Conservation (phyloP, 2,888 invertebrate species). For the Polyommatus iphigenia region DNA sequence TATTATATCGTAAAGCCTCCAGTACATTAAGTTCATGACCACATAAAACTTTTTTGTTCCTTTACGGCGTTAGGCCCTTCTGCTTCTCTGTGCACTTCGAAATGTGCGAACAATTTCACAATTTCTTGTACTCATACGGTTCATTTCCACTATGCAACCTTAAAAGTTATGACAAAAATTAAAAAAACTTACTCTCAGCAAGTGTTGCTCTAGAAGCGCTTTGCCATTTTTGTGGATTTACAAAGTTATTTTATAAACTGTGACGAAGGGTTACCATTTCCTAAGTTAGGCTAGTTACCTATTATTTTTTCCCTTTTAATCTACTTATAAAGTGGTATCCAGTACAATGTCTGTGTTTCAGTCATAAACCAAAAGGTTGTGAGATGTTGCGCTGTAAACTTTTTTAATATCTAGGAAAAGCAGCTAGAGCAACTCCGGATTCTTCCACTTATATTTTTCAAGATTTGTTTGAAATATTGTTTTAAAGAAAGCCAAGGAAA, state of each 20-base stretch:
- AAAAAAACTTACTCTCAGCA: neutral
- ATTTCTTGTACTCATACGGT: neutral
- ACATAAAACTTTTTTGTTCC: slow-evolving; percentile 20
- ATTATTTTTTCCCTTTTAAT: neutral
- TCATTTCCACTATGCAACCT: neutral
- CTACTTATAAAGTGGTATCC: neutral
- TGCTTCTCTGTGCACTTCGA: neutral
- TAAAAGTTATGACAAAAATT: neutral
- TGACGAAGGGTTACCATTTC: too few species aligned
- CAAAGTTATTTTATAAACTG: too few species aligned
- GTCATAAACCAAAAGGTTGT: slow-evolving; percentile 23
- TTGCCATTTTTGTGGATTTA: too few species aligned
- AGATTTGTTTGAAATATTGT: slow-evolving; percentile 26
- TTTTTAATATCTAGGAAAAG: slow-evolving; percentile 31
- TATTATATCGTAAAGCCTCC: slow-evolving; percentile 5
- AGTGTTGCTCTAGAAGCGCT: too few species aligned
- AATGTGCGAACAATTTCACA: neutral
- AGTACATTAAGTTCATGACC: slow-evolving; percentile 21
- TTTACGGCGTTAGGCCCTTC: neutral
- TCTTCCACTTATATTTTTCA: slow-evolving; percentile 15
- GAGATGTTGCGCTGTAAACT: slow-evolving; percentile 24
- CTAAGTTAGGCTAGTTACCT: neutral
- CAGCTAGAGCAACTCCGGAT: slow-evolving; percentile 21
- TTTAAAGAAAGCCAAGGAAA: slow-evolving; percentile 3
- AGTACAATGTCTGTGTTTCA: neutral